These are phyloP conservation scores for Pristiophorus japonicus DNA, from an alignment of 2,113 vertebrate species.

Conservation along the genomic window DNA sequence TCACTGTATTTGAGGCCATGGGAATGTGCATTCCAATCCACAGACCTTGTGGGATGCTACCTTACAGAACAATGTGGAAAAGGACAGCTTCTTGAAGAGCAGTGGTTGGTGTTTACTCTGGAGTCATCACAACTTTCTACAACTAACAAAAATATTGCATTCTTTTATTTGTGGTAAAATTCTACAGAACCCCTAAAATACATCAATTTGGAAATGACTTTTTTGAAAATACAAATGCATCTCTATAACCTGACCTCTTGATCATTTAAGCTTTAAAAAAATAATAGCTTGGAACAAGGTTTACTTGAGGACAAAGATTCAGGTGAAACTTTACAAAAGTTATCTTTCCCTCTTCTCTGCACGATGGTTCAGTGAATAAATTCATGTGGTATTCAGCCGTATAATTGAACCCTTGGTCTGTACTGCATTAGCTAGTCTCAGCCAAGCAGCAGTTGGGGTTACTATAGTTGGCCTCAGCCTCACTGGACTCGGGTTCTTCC, in stretches of 20 bases:
- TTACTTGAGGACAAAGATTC: neutral
- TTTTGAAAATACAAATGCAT: slow-evolving; percentile 15
- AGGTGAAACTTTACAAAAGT: neutral
- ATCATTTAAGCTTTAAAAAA: neutral
- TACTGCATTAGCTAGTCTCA: neutral
- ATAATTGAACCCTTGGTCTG: neutral
- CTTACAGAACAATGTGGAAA: neutral
- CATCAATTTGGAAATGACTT: neutral
- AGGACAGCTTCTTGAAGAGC: neutral
- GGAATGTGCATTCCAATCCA: neutral
- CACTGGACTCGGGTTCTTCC: neutral
- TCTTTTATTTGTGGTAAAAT: neutral
- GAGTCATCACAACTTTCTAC: neutral
- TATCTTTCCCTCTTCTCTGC: neutral
- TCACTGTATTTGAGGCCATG: neutral
- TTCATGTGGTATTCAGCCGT: neutral
- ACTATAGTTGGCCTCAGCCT: neutral
- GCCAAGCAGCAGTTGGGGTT: neutral
- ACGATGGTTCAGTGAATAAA: neutral
- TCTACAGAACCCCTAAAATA: neutral
- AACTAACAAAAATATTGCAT: neutral
- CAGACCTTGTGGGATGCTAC: neutral
- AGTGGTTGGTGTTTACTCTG: neutral
- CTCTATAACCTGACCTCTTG: neutral
- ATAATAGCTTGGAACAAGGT: neutral